Base-by-base conservation (phyloP, 1,140 invertebrate genomes). In the Melitaea cinxia region DNA sequence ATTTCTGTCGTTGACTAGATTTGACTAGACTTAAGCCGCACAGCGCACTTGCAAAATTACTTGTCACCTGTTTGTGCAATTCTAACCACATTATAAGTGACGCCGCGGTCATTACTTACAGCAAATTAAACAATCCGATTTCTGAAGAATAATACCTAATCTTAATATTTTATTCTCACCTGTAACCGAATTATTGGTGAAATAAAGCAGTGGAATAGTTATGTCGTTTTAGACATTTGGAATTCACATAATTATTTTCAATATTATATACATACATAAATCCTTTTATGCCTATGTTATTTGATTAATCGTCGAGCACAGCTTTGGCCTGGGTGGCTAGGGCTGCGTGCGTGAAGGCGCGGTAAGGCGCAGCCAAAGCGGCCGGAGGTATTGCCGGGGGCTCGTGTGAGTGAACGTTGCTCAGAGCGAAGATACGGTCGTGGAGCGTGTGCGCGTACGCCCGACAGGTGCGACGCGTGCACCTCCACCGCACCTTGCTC, bases 371-470 rank as follows among this genome's bases (percentile, higher is more conserved):
- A 5, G 72, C 67, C 5, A 66, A 15, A 1, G 70, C 53, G 4
- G 65, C 56, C 23, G 69, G 66, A 7, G 76, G 75, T 37, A 73
- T 58, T 39, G 67, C 74, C 21, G 88, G 89, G 5, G 89, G 88
- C 33, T 83, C 79, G 66, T 92, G 91, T 19, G 91, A 90, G 68
- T 92, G 91, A 14, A 89, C 83, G 59, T 92, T 91, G 64, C 89
- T 89, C 7, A 92, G 67, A n/a, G 91, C 91, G 69, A 92, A 91
- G 65, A 92, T 91, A 4, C 80, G 80, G 56, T 92, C 90, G 70
- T 91, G 88, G 30, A 92, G 71, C 2, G 91, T 92, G 65, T 92
- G 91, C 15, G 90, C 89, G 67, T 92, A 91, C 12, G 91, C 91
- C 5, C 89, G 87, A 58, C 91, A 92, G 12, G 90, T 92, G n/a